Conservation (phyloP, 2,797 vertebrate genomes). For the Falco peregrinus region DNA sequence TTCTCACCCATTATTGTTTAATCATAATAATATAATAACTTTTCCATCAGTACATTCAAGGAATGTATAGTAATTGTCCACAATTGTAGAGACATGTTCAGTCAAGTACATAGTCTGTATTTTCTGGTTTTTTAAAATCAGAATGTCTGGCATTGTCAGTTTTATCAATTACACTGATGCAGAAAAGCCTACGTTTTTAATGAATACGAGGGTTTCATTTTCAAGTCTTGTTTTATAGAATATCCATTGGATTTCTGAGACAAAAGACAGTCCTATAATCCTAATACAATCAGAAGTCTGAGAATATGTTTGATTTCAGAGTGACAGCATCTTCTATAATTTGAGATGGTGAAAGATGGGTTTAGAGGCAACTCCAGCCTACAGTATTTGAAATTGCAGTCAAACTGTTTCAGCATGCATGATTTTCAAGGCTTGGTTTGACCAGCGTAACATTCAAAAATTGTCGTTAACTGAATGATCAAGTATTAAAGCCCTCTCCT, state of each 20-base stretch:
- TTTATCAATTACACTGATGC: slow-evolving; percentile 35
- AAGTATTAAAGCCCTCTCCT: background rate
- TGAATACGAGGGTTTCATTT: slow-evolving; percentile 2
- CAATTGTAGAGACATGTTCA: slow-evolving; percentile 36
- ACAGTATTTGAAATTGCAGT: background rate
- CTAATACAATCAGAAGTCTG: slow-evolving; percentile 57
- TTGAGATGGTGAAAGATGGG: slow-evolving; percentile 15
- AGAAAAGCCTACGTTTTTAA: slow-evolving; percentile 18
- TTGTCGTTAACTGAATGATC: background rate
- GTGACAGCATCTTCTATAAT: slow-evolving; percentile 49
- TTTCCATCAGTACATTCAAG: background rate
- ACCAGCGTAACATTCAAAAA: background rate
- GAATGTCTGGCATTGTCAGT: slow-evolving; percentile 16
- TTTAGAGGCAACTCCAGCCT: slow-evolving; percentile 12
- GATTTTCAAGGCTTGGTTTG: background rate
- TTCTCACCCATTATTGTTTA: slow-evolving; percentile 56
- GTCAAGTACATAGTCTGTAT: background rate
- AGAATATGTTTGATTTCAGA: background rate
- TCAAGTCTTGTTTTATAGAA: background rate
- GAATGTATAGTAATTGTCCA: background rate
- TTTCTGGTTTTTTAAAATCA: slow-evolving; percentile 11
- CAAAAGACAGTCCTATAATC: background rate
- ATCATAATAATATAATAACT: slow-evolving; percentile 59
- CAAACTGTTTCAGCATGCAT: background rate
- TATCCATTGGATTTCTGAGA: background rate